These are phyloP conservation scores for Strix uralensis DNA, from an alignment of 2,113 vertebrate species.

Conservation along the genomic window DNA sequence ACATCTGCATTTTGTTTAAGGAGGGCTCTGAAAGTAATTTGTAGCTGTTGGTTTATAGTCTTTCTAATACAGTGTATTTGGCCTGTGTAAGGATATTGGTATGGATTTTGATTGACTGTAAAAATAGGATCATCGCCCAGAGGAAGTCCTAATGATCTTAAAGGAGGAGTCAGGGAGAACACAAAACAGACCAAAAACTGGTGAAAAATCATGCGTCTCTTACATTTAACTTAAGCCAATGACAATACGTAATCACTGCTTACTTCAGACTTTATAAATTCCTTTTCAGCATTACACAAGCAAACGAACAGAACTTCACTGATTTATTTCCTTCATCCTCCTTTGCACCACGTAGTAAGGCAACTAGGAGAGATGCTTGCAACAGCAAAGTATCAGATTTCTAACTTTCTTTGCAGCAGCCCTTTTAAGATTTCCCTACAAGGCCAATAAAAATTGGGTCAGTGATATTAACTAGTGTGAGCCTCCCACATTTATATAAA, in stretches of 20 bases:
- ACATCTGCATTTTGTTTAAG: constrained; percentile 45
- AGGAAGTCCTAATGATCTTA: constrained; percentile 32
- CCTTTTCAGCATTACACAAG: background rate
- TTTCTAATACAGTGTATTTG: constrained; percentile 6
- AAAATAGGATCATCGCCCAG: constrained; percentile 33
- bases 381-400: constrained; percentile 8
- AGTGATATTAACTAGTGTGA: constrained; percentile 4
- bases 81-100: background rate
- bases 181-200: background rate
- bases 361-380: background rate
- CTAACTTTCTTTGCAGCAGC: constrained; percentile 16
- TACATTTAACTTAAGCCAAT: background rate
- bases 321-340: background rate
- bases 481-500: background rate
- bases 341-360: background rate
- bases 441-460: constrained; percentile 27
- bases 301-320: background rate
- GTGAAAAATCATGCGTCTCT: background rate
- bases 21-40: constrained; percentile 49
- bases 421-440: constrained; percentile 22
- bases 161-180: background rate
- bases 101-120: constrained; percentile 51
- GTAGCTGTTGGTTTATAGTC: constrained; percentile 18
- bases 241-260: background rate
- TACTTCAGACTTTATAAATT: background rate